Percentiles rank a stretch among this genome's conserved stretches.
Conservation (phyloP, 2,113 vertebrate genomes). For the Cnemophilus loriae region DNA sequence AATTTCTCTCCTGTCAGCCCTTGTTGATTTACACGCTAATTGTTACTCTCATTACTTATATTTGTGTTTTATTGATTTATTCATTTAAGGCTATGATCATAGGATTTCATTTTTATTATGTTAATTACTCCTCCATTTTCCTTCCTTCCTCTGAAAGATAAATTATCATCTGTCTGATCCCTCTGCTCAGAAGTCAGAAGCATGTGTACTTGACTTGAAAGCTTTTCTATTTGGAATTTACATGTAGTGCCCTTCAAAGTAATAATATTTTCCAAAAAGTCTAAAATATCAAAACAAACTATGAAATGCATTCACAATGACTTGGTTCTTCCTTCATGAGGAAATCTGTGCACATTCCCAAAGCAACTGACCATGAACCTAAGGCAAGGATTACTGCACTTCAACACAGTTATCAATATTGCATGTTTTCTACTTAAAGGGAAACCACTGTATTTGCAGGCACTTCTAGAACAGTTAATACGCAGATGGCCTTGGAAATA, state of each 20-base stretch:
- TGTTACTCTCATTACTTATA: background rate
- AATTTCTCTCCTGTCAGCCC: background rate
- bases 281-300: background rate
- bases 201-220: slow-evolving; percentile 30
- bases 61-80: background rate
- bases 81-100: background rate
- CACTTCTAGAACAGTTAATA: background rate
- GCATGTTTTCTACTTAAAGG: background rate
- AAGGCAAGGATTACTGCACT: background rate
- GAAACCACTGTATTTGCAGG: background rate
- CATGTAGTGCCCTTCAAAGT: slow-evolving; percentile 22
- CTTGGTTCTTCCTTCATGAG: background rate
- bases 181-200: background rate
- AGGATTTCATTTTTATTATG: background rate
- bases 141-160: background rate
- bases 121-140: background rate
- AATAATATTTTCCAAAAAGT: background rate
- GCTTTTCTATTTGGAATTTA: slow-evolving; percentile 41
- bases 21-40: background rate
- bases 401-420: background rate
- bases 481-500: background rate
- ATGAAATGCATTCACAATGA: background rate
- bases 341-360: background rate
- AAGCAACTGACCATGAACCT: background rate
- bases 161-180: background rate